Evolutionary conservation across 2,888 invertebrate species (phyloP), one percentile per base, ranked within the genome.

Genomic region (Drosophila buzzatii): DNA sequence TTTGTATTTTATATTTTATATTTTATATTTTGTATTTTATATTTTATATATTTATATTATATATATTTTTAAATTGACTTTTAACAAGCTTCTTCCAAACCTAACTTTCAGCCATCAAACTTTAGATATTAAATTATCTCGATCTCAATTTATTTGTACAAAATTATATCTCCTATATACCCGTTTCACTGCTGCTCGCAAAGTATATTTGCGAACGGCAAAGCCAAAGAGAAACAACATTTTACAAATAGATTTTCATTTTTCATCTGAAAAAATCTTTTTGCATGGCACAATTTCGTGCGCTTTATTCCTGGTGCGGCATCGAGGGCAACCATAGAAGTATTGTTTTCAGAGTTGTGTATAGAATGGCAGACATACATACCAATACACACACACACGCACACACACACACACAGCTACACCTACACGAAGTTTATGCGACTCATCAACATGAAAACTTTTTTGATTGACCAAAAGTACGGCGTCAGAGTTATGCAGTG

Each of bases 401-500:
- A 45, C 33, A 16, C 5, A 55, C 9, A 23, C 10, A 49, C 12
- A 27, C 12, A 27, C n/a, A 23, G 9, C n/a, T 12, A 7, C 33
- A 58, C 14, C 42, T 14, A 27, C 18, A 41, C 23, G 9, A 42
- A 66, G 47, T 70, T 70, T 60, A 52, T 63, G 55, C 71, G 53
- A 55, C 58, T 76, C 80, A 80, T 61, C 80, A 76, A 61, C 41
- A 58, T 59, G 57, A 68, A 87, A 84, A 89, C 69, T 84, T 84
- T 88, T 73, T 65, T 81, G 84, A 81, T 83, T 81, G 72, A 74
- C 73, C 77, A 55, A 71, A 76, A 76, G 67, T 61, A 69, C 53
- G 73, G 59, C 58, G 64, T 63, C 67, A 67, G 58, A 61, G 81
- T 76, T 72, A 86, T 83, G 51, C 42, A 83, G 81, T 70, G 80